Percentiles rank a stretch among this genome's conserved stretches.
phyloP scores from a whole-genome alignment of 2,113 vertebrate genomes.

The Chaetura pelagica region DNA sequence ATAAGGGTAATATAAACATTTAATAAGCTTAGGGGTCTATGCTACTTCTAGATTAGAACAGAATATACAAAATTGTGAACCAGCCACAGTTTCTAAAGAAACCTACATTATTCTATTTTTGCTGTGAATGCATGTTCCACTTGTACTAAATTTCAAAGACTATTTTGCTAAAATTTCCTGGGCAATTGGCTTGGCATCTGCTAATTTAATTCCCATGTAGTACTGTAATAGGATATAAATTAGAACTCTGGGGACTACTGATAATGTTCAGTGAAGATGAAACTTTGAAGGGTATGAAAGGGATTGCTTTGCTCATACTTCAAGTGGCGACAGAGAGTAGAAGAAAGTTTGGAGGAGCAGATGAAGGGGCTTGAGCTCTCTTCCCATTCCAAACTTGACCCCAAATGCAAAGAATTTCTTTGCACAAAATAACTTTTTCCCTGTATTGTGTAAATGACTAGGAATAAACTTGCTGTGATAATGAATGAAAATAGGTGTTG shows the following conservation, averaged over 20 bases:
- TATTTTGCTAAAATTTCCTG: background rate
- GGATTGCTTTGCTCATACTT: background rate
- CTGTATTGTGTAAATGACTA: background rate
- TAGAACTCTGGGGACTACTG: background rate
- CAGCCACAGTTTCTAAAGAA: background rate
- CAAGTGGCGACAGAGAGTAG: background rate
- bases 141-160: constrained; percentile 1
- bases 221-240: constrained; percentile 35
- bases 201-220: constrained; percentile 6
- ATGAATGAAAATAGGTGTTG: background rate
- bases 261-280: background rate
- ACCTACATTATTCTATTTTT: background rate
- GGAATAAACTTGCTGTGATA: background rate
- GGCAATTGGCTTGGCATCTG: background rate
- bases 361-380: background rate
- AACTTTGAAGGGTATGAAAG: background rate
- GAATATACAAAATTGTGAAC: background rate
- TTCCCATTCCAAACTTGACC: background rate
- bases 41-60: background rate
- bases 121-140: background rate
- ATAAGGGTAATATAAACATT: background rate
- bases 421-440: background rate
- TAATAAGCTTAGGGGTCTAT: background rate
- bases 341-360: background rate
- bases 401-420: background rate